These are phyloP conservation scores for Scatophagus argus DNA, from an alignment of 2,113 vertebrate species.

Conservation along the genomic window DNA sequence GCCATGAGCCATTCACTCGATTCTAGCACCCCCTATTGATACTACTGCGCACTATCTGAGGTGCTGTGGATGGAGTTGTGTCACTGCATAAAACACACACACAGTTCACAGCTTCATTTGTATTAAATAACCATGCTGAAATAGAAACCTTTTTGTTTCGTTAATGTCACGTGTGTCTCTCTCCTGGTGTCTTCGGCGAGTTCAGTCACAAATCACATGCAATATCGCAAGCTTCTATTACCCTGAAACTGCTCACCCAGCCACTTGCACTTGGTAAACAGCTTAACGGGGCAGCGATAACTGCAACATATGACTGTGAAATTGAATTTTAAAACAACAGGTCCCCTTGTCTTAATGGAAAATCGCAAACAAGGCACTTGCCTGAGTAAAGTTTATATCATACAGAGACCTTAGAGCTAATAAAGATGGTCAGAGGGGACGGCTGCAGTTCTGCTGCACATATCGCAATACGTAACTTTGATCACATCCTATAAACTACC, in stretches of 20 bases:
- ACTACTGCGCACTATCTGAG: slow-evolving; percentile 22
- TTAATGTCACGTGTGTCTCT: slow-evolving; percentile 8
- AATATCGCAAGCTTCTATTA: not conserved
- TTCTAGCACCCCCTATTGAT: slow-evolving; percentile 84
- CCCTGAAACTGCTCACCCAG: slow-evolving; percentile 18
- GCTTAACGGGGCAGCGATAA: slow-evolving; percentile 35
- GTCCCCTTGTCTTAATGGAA: slow-evolving; percentile 23
- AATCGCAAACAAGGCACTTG: slow-evolving; percentile 24
- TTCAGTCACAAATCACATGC: slow-evolving; percentile 43
- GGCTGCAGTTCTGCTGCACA: slow-evolving; percentile 18
- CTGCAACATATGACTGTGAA: slow-evolving; percentile 56
- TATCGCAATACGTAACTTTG: slow-evolving; percentile 43
- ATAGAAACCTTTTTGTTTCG: slow-evolving; percentile 15
- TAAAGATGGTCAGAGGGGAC: slow-evolving; percentile 1
- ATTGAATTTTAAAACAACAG: slow-evolving; percentile 49
- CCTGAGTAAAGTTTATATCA: slow-evolving; percentile 48
- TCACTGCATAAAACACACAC: not conserved
- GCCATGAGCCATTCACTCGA: slow-evolving; percentile 61
- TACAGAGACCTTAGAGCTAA: not conserved
- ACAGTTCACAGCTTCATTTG: not conserved
- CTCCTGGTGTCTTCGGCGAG: slow-evolving; percentile 2
- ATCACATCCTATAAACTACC: slow-evolving; percentile 31
- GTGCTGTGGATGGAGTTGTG: not conserved
- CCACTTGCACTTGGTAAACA: slow-evolving; percentile 55
- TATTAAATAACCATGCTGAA: not conserved